Evolutionary conservation across 2,888 invertebrate species (phyloP).

Genomic region (Euphydryas editha): DNA sequence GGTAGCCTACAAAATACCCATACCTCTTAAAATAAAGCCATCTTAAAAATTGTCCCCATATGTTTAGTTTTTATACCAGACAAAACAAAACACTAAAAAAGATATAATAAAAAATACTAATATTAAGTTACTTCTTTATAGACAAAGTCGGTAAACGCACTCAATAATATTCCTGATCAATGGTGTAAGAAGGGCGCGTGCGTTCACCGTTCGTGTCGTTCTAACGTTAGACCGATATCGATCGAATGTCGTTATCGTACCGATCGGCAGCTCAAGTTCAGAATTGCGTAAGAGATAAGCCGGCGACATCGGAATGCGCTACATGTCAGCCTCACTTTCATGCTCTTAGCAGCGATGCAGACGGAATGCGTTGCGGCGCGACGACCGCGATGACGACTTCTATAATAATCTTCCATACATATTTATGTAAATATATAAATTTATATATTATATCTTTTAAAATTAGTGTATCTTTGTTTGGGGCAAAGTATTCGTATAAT

Average conservation of each 20-base stretch:
- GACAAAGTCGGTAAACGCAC: not conserved
- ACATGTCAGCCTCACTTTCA: conserved; percentile 20
- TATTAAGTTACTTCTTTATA: not conserved
- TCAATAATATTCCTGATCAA: conserved; percentile 3
- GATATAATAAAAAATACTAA: not conserved
- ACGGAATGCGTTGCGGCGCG: too few relatives aligned
- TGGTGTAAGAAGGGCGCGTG: conserved; percentile 2
- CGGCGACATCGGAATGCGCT: conserved; percentile 26
- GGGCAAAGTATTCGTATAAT: too few relatives aligned
- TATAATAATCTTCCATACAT: too few relatives aligned
- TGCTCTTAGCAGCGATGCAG: conserved; percentile 9
- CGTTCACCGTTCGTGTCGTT: conserved; percentile 3
- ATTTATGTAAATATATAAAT: too few relatives aligned
- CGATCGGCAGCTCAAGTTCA: conserved; percentile 20
- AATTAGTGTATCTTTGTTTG: too few relatives aligned
- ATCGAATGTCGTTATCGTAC: conserved; percentile 23
- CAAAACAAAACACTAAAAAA: too few relatives aligned
- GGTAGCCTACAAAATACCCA: too few relatives aligned
- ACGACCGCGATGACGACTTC: too few relatives aligned
- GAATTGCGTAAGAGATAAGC: conserved; percentile 28
- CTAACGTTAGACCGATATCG: conserved; percentile 12
- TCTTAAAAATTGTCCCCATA: too few relatives aligned
- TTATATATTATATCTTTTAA: too few relatives aligned
- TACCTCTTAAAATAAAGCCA: too few relatives aligned
- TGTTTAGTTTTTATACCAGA: too few relatives aligned